Evolutionary conservation across 2,113 vertebrate genomes (phyloP).

Genomic region (Microcebus lehilahytsara): DNA sequence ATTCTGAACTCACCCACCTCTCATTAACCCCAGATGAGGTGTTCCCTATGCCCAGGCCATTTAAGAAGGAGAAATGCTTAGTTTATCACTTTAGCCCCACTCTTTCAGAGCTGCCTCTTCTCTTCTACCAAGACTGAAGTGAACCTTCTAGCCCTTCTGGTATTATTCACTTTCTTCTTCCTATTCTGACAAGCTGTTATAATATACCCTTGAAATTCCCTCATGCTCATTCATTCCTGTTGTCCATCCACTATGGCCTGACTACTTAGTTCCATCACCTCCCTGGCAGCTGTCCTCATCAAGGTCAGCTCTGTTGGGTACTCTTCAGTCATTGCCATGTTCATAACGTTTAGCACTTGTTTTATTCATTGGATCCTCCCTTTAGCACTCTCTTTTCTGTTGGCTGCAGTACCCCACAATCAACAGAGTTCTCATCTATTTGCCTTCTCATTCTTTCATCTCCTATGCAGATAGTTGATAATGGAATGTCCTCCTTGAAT

Average conservation of each 20-base stretch:
- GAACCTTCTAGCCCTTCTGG: background rate
- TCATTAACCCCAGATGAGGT: background rate
- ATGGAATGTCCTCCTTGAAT: background rate
- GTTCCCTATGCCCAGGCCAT: background rate
- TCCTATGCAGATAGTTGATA: background rate
- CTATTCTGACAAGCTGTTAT: background rate
- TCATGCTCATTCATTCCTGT: background rate
- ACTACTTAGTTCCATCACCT: background rate
- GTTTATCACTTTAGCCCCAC: background rate
- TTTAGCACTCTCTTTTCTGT: background rate
- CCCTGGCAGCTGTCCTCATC: background rate
- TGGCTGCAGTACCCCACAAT: background rate
- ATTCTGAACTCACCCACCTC: background rate
- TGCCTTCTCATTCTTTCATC: background rate
- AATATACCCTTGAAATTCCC: background rate
- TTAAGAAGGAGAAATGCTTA: background rate
- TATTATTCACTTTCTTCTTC: background rate
- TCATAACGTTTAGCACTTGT: background rate
- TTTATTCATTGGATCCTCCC: background rate
- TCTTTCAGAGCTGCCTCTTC: background rate
- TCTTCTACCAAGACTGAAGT: background rate
- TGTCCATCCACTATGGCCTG: background rate
- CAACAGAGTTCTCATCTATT: background rate
- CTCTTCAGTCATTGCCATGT: no score
- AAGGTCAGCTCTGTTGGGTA: background rate